phyloP scores from a whole-genome alignment of 1,140 invertebrate genomes.

The Stegodyphus mimosarum region DNA sequence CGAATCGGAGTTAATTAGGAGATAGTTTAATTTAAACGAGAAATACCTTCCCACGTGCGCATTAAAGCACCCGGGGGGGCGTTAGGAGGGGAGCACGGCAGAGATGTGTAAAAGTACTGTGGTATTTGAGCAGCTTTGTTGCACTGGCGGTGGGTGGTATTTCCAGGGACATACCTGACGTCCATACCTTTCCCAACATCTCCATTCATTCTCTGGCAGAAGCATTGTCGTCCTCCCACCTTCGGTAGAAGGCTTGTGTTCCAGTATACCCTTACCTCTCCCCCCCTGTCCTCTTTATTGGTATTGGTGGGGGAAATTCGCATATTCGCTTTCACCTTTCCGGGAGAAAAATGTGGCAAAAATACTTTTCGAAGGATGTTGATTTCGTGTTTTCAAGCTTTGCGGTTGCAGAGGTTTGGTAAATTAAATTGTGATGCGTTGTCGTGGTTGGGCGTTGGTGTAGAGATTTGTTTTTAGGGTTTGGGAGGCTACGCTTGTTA shows the following conservation, averaged over 20 bases:
- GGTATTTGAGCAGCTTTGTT: neutral
- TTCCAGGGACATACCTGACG: neutral
- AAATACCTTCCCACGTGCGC: neutral
- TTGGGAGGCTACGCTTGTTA: neutral
- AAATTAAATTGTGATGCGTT: constrained; percentile 11
- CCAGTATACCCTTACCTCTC: neutral
- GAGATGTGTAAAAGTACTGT: neutral
- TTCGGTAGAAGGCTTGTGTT: no score
- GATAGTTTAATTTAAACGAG: constrained; percentile 10
- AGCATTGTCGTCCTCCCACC: no score
- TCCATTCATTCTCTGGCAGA: neutral
- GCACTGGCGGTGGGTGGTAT: neutral
- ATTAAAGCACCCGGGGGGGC: neutral
- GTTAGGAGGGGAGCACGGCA: neutral
- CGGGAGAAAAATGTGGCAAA: constrained; percentile 25
- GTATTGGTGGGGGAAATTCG: neutral
- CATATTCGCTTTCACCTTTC: constrained; percentile 1
- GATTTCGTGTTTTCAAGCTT: constrained; percentile 9
- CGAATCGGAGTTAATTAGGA: constrained; percentile 7
- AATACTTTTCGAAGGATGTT: constrained; percentile 18
- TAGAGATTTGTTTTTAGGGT: neutral
- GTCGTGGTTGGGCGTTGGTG: neutral
- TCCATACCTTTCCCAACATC: neutral
- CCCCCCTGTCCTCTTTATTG: neutral
- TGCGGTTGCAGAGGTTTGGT: constrained; percentile 1